Evolutionary conservation across 2,797 vertebrate species (phyloP).

Genomic region (Trematomus bernacchii): DNA sequence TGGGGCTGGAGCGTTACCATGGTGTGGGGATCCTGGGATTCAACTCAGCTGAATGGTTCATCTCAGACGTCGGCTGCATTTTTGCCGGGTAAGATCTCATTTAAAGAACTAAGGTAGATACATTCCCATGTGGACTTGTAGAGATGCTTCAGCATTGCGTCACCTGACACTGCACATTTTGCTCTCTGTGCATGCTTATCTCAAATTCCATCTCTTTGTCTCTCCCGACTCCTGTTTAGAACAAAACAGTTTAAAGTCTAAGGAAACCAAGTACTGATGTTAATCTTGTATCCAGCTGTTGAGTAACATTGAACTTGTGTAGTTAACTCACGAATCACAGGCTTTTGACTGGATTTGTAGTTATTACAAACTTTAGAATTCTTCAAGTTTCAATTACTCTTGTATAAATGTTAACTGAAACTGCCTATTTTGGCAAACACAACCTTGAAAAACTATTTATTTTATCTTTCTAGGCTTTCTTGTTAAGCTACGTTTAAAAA

Average conservation of each 20-base stretch:
- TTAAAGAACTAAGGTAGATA: not conserved
- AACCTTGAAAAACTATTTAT: not conserved
- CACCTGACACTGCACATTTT: not conserved
- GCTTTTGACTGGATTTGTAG: not conserved
- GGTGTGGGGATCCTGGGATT: slow-evolving; percentile 88
- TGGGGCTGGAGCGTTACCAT: slow-evolving; percentile 85
- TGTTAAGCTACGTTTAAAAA: not conserved
- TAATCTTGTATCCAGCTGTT: too few species aligned
- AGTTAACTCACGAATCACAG: not conserved
- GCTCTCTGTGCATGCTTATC: slow-evolving; percentile 10
- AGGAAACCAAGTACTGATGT: not conserved
- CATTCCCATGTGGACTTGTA: not conserved
- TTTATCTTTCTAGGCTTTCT: too few species aligned
- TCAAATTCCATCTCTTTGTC: slow-evolving; percentile 14
- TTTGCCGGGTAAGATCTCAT: slow-evolving; percentile 81
- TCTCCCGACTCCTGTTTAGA: slow-evolving; percentile 1
- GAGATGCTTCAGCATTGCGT: not conserved
- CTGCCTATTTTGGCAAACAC: not conserved
- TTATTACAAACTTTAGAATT: too few species aligned
- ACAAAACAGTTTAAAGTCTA: not conserved
- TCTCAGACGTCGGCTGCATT: slow-evolving; percentile 84
- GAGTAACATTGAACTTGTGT: not conserved
- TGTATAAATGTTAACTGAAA: not conserved
- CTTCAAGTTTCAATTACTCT: too few species aligned
- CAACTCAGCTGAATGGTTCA: slow-evolving; percentile 88